Evolutionary conservation across 2,888 invertebrate species (phyloP), one percentile per base, ranked within the genome.

Genomic region (Polyommatus icarus): DNA sequence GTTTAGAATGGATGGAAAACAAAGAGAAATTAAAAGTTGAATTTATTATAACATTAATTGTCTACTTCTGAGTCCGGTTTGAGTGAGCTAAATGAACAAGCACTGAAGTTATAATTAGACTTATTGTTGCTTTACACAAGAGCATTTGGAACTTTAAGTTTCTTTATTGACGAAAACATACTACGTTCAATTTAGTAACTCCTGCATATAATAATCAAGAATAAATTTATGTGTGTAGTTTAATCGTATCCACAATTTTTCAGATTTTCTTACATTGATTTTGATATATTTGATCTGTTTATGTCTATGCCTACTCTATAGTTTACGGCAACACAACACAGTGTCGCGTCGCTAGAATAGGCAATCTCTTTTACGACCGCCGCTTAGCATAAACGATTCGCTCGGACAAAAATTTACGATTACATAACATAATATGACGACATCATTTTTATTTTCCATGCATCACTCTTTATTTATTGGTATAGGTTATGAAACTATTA

Each of bases 311-410:
- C 18, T 54, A 5, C 54, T 54, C 18, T 54, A 18, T 54, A 54
- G 18, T 54, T 18, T 18, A 32, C 5, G 1, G 67, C 8, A 15
- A 32, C 7, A 73, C 20, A 40, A 73, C n/a, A 73, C 75, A 75
- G 46, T 50, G 7, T 54, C 75, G 54, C 24, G 75, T 75, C 75
- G 18, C 75, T 10, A 73, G 73, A 54, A 75, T 50, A 75, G 46
- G 50, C 75, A 75, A 75, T 75, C 75, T 50, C 54, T 54, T 75
- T 50, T 75, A 75, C 54, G 50, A 24, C 50, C 73, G 15, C 73
- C 50, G 75, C 75, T 75, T 75, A 75, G 75, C 75, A 75, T 75
- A 75, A 54, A 75, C 75, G 29, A 75, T 54, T 54, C 75, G 32
- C 75, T 75, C 29, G 18, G 50, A 73, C 50, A 75, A 54, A 73